Base-by-base conservation (phyloP, 1,140 invertebrate genomes). In the Drosophila repleta region DNA sequence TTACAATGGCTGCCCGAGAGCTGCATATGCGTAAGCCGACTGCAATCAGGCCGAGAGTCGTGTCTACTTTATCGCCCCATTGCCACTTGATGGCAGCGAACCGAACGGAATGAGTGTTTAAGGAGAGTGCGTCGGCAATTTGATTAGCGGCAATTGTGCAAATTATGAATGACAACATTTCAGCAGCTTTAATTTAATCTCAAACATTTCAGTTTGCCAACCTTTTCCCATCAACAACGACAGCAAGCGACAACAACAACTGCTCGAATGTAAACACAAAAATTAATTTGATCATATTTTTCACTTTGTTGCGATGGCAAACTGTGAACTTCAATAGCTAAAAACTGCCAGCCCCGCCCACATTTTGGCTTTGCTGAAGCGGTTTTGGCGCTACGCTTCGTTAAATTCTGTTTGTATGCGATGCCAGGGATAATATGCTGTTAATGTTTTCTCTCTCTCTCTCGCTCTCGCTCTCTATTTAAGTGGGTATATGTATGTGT, bases 271-370 rank as follows among this genome's bases (percentile, higher is more conserved):
- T 77, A 82, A 76, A 88, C 83, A 82, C 83, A 88, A 82, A 87
- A 87, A 88, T 87, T 87, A 87, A 87, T 87, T 87, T 72, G 75
- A 82, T 83, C 83, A 87, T 87, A 87, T 87, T 87, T 87, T 87
- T 87, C 82, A 87, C 70, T 84, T 84, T 82, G 56, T 69, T 71
- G 58, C 53, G 43, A 60, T 52, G 49, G 51, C 61, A 62, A 52
- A 48, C 46, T 24, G 15, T 13, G 15, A 68, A 35, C 74, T 81
- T 74, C 39, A 77, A 81, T 81, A 51, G 79, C 60, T 53, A 46
- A 32, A 60, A 55, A 29, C 26, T 21, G 20, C 1, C 32, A n/a
- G 4, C 48, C 62, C 21, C 52, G 37, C 26, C 39, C 56, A 67
- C 64, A 45, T 64, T 48, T 53, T 46, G 24, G 65, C 70, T 74